Conservation (phyloP, 1,140 invertebrate species). For the Drosophila willistoni region DNA sequence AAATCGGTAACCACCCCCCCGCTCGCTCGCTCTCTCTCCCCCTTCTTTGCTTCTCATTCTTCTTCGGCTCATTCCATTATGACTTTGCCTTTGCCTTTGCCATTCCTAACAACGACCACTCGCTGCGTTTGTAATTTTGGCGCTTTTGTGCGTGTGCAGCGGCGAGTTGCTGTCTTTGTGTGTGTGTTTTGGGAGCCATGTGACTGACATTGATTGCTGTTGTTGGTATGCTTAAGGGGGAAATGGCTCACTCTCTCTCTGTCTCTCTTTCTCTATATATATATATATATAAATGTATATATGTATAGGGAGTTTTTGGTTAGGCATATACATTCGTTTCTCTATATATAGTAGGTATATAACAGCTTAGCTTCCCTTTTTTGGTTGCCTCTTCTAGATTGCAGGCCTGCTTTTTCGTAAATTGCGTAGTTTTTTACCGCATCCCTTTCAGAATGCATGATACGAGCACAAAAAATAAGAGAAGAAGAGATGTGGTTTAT, state of each 20-base stretch:
- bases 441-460: constrained; percentile 42
- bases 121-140: constrained; percentile 80
- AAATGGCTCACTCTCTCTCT: constrained; percentile 2
- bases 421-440: constrained; percentile 67
- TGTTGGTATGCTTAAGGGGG: constrained; percentile 38
- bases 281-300: constrained; percentile 27
- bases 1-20: neutral
- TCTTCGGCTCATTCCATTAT: neutral
- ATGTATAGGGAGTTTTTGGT: constrained; percentile 19
- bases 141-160: constrained; percentile 79
- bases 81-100: neutral
- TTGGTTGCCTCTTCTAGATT: constrained; percentile 26
- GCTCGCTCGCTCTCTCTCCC: neutral
- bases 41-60: neutral
- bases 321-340: neutral
- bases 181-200: constrained; percentile 36
- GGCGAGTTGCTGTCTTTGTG: constrained; percentile 18
- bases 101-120: constrained; percentile 51
- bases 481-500: constrained; percentile 36
- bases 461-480: constrained; percentile 27
- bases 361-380: constrained; percentile 36
- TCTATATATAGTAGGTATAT: constrained; percentile 20
- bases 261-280: constrained; percentile 15
- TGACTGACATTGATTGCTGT: constrained; percentile 72
- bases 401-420: constrained; percentile 51